A percentile compares a stretch with the other conserved stretches of the same genome.
phyloP scores from a whole-genome alignment of 1,140 invertebrate genomes.

The Platorchestia sp. region DNA sequence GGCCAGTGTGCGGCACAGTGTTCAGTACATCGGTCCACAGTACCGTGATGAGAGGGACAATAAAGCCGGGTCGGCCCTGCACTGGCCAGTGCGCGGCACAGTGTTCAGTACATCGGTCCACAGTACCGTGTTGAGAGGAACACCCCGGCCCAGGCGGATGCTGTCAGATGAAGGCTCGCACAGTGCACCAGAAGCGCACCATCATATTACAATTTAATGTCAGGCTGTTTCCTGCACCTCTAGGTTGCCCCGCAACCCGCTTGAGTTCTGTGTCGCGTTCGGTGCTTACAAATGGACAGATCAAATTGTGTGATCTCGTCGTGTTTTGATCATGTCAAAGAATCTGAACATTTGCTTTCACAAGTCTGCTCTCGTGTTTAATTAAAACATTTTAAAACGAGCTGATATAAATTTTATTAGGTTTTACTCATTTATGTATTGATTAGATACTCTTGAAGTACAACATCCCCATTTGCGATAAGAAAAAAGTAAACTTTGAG shows the following conservation, averaged over 20 bases:
- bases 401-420: neutral
- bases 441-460: neutral
- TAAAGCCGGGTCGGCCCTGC: too few relatives aligned
- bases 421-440: neutral
- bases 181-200: constrained; percentile 45
- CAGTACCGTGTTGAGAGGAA: neutral
- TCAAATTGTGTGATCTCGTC: neutral
- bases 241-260: neutral
- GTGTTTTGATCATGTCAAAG: neutral
- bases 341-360: neutral
- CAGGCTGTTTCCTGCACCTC: neutral
- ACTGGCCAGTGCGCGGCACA: neutral
- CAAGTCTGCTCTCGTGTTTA: neutral
- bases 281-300: neutral
- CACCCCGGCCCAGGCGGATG: neutral
- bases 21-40: too few relatives aligned
- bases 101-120: too few relatives aligned
- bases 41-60: neutral
- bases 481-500: neutral
- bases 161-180: constrained; percentile 33
- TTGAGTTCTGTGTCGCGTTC: neutral
- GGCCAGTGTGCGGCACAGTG: neutral
- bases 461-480: neutral
- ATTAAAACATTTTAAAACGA: neutral
- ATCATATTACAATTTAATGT: constrained; percentile 11